Evolutionary conservation across 2,888 invertebrate genomes (phyloP), one percentile per base, ranked within the genome.

Genomic region (Acanthosepion pharaonis): DNA sequence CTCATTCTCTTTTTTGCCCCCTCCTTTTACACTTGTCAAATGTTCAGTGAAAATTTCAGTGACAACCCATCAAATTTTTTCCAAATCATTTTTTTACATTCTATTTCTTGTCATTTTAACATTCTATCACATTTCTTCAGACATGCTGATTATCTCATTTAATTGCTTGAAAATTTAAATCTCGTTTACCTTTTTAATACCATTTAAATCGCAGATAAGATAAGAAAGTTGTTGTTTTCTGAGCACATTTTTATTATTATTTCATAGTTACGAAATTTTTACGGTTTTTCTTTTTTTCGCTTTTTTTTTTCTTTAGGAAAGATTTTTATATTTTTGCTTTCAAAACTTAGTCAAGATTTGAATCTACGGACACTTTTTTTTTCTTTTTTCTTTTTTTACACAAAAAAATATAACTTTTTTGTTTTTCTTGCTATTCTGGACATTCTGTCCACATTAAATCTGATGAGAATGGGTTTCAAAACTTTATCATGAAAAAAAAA

Each of bases 141-240:
- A 33, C 15, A n/a, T 78, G 11, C n/a, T 78, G 78, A 78, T 78
- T 78, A 78, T 78, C 78, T 78, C 11, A 78, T 33, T 78, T 78
- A 78, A 78, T 78, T 78, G 78, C 78, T 78, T 78, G 78, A 78
- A 78, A 78, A n/a, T 78, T 78, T 78, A 15, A 78, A 78, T 78
- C 78, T 78, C n/a, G 18, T 78, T 78, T 78, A 18, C n/a, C n/a
- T 28, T 64, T 78, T 33, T 78, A 15, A 3, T 78, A 9, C n/a
- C 55, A 18, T 78, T n/a, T 15, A n/a, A 78, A 15, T n/a, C n/a
- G 11, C n/a, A 78, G 59, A 59, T 59, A 59, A 59, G 23, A 59
- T 59, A 59, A 20, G 20, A 5, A 59, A 20, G 59, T 55, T 55
- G 59, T 59, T 59, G 20, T 23, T 20, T 59, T 23, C 4, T 15